phyloP scores from a whole-genome alignment of 2,113 vertebrate genomes.

The Holacanthus passer region DNA sequence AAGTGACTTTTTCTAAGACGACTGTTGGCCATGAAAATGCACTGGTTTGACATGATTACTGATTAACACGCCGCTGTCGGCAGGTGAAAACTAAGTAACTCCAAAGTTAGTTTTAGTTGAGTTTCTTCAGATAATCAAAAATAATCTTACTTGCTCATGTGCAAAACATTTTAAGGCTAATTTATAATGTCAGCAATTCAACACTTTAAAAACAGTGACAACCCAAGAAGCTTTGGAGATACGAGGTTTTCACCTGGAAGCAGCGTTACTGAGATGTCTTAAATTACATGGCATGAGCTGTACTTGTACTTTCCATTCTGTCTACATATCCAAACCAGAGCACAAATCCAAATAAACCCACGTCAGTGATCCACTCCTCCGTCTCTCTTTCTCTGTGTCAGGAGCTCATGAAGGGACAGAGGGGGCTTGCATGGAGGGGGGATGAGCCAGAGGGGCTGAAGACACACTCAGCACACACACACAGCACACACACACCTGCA shows the following conservation, averaged over 20 bases:
- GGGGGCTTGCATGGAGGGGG: slow-evolving; percentile 65
- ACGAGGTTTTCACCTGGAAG: slow-evolving; percentile 43
- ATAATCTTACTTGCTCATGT: no score
- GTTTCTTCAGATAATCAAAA: background rate
- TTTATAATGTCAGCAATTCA: background rate
- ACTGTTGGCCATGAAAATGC: slow-evolving; percentile 79
- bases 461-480: slow-evolving; percentile 48
- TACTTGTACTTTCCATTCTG: slow-evolving; percentile 62
- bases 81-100: slow-evolving; percentile 46
- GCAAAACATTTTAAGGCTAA: no score
- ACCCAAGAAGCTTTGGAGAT: background rate
- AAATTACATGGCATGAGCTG: slow-evolving; percentile 62
- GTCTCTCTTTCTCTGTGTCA: slow-evolving; percentile 80
- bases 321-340: slow-evolving; percentile 47
- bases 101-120: background rate
- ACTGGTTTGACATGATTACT: slow-evolving; percentile 64
- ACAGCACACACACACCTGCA: background rate
- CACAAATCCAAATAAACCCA: slow-evolving; percentile 70
- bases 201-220: background rate
- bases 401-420: slow-evolving; percentile 64
- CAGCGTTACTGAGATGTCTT: slow-evolving; percentile 38
- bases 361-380: slow-evolving; percentile 65
- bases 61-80: slow-evolving; percentile 38
- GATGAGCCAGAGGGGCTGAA: slow-evolving; percentile 59
- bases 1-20: slow-evolving; percentile 32